Evolutionary conservation across 2,113 vertebrate species (phyloP), one percentile per base, ranked within the genome.

Genomic region (Meriones unguiculatus): DNA sequence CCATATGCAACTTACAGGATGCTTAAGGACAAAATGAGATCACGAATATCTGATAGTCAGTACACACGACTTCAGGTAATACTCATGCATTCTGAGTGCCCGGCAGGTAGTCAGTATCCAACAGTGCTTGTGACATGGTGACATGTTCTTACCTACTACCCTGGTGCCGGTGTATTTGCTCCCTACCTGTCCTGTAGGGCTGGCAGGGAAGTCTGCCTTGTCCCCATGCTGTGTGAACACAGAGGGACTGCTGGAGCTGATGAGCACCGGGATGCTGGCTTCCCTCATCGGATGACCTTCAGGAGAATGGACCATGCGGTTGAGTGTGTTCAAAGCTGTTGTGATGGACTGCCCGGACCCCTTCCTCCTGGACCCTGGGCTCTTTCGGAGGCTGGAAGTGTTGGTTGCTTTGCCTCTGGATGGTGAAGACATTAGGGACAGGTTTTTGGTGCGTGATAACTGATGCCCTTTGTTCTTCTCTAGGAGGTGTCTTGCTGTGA

Each of bases 241-340:
- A 22, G 98, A 98, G 95, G 98, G 98, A 98, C 98, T 99, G 97
- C 98, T 99, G 97, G 98, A 99, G 96, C 99, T 99, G 93, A 99
- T 98, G 54, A 99, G 98, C 92, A 98, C 97, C 0, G 98, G 99
- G 76, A 98, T 98, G 96, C 98, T 98, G 96, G 98, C 98, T 75
- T 98, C 98, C 32, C 98, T 98, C 18, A 97, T 92, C 0, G 98
- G 99, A 20, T 97, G 98, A 24, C 98, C 98, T 0, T 97, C 10
- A 1, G 98, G 98, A 0, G 98, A 98, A 38, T 98, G 98, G 20
- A 99, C 98, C 87, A 99, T 98, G 57, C 98, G 97, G 96, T 99
- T 99, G 96, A 99, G 98, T 1, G 98, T 99, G 97, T 99, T 99
- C 90, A 99, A 98, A 72, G 98, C 98, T 2, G 98, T 98, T 69